Conservation (phyloP, 53 echinoderm and acorn worm species). For the Echinometra lucunter region DNA sequence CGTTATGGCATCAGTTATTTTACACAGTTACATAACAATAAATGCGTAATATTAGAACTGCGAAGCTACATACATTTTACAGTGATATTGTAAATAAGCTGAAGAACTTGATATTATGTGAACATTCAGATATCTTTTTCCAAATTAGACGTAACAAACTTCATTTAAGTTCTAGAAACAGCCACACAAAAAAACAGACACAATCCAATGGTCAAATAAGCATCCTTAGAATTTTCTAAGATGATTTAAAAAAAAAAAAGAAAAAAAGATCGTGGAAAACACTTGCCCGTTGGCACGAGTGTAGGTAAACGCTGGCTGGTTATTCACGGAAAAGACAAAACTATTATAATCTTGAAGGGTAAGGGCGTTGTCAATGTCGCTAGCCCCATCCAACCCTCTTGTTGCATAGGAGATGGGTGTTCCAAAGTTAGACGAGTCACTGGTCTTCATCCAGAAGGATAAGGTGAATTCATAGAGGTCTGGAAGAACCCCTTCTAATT, state of each 20-base stretch:
- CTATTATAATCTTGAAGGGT: constrained; percentile 82
- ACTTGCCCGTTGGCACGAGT: constrained; percentile 73
- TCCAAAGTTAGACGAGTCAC: constrained; percentile 69
- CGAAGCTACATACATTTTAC: too few species aligned
- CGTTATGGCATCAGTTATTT: too few species aligned
- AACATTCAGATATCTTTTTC: too few species aligned
- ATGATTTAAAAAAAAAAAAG: too few species aligned
- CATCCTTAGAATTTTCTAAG: neutral
- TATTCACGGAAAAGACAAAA: constrained; percentile 78
- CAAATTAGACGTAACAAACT: too few species aligned
- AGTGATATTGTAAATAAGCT: too few species aligned
- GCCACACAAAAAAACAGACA: too few species aligned
- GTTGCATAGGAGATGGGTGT: constrained; percentile 86
- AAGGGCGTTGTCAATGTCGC: constrained; percentile 81
- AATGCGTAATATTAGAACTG: too few species aligned
- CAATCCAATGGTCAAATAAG: neutral
- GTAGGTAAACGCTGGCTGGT: constrained; percentile 77
- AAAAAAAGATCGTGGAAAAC: neutral
- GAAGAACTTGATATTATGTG: too few species aligned
- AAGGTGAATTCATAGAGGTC: constrained; percentile 80
- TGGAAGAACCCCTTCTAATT: constrained; percentile 67
- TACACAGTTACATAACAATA: too few species aligned
- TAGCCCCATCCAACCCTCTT: constrained; percentile 33
- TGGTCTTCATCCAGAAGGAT: constrained; percentile 86
- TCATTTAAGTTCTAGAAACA: too few species aligned